phyloP scores from a whole-genome alignment of 1,140 invertebrate species.

The Gyrodactylus bullatarudis region DNA sequence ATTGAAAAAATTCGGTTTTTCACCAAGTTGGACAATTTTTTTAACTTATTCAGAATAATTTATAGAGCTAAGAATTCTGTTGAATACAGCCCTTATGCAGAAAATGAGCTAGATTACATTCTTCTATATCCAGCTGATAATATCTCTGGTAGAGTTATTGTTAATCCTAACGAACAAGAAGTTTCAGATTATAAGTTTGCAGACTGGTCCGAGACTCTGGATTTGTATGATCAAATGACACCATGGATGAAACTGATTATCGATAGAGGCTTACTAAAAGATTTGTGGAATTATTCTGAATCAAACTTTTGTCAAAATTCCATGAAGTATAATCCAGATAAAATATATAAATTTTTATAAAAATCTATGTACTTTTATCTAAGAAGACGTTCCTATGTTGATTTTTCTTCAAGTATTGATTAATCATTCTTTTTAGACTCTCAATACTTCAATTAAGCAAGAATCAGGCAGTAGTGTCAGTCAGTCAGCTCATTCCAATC shows the following conservation, averaged over 20 bases:
- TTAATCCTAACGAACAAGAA: not conserved
- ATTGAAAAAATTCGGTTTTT: conserved; percentile 5
- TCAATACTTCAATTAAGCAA: not conserved
- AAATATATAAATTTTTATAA: not conserved
- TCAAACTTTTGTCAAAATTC: too few relatives aligned
- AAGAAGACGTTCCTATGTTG: too few relatives aligned
- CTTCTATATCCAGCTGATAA: not conserved
- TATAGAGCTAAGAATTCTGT: conserved; percentile 9
- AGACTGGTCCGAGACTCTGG: not conserved
- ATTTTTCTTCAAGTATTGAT: too few relatives aligned
- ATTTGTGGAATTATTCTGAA: not conserved
- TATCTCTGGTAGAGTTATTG: not conserved
- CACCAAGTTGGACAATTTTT: too few relatives aligned
- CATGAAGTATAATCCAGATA: not conserved
- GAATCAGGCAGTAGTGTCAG: not conserved
- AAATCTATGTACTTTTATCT: too few relatives aligned
- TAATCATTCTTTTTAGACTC: not conserved
- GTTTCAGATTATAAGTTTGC: not conserved
- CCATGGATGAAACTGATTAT: not conserved
- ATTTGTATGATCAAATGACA: not conserved
- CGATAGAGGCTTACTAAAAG: not conserved
- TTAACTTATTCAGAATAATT: too few relatives aligned
- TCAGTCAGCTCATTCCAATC: too few relatives aligned
- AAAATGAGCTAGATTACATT: conserved; percentile 10
- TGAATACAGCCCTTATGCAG: conserved; percentile 7